A percentile compares a stretch with the other conserved stretches of the same genome.
Conservation (phyloP, 1,140 invertebrate species). For the Trissolcus basalis region DNA sequence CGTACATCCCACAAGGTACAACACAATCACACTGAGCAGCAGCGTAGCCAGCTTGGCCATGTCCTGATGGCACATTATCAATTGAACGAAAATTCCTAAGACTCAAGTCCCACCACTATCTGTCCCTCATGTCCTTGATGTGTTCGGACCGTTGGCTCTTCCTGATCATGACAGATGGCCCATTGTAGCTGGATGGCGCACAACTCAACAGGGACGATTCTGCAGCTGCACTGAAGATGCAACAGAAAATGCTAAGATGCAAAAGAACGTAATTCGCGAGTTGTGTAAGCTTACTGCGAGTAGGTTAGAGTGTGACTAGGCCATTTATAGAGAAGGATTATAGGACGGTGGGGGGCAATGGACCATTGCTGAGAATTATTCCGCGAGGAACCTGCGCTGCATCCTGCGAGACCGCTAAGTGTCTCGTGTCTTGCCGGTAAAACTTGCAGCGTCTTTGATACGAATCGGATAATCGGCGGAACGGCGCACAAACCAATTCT, state of each 20-base stretch:
- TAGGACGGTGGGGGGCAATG: constrained; percentile 73
- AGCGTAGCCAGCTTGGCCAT: constrained; percentile 7
- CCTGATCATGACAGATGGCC: constrained; percentile 4
- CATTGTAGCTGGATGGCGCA: neutral
- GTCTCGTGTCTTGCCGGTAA: constrained; percentile 7
- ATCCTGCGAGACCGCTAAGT: constrained; percentile 22
- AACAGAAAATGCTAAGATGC: neutral
- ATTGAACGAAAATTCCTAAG: neutral
- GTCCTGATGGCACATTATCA: constrained; percentile 33
- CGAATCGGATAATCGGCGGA: constrained; percentile 24
- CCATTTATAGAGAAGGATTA: constrained; percentile 75
- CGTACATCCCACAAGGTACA: constrained; percentile 36
- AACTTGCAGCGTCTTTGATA: constrained; percentile 27
- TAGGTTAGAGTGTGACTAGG: constrained; percentile 70
- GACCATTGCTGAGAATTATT: constrained; percentile 42
- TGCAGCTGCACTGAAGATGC: constrained; percentile 3
- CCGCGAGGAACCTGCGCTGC: constrained; percentile 31
- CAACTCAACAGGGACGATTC: constrained; percentile 16
- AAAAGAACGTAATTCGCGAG: constrained; percentile 42
- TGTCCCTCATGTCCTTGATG: constrained; percentile 16
- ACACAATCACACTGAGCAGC: constrained; percentile 20
- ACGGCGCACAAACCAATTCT: neutral
- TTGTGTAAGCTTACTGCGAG: constrained; percentile 68
- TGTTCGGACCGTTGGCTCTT: neutral
- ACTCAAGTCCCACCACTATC: constrained; percentile 30